phyloP scores from a whole-genome alignment of 2,113 vertebrate genomes.

The Callospermophilus lateralis region DNA sequence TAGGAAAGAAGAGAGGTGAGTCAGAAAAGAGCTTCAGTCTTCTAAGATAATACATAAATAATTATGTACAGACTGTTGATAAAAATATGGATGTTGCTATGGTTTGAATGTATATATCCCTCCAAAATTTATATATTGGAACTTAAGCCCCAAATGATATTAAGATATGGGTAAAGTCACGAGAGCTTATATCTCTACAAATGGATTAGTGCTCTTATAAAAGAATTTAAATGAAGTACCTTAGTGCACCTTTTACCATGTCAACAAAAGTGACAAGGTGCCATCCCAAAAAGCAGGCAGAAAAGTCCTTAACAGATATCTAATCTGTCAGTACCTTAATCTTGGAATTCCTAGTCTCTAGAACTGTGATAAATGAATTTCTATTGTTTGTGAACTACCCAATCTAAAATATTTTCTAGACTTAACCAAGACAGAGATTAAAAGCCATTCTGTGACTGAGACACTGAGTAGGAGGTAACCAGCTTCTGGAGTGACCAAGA shows the following conservation, averaged over 20 bases:
- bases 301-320: not conserved
- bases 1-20: not conserved
- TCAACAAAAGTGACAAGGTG: not conserved
- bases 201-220: not conserved
- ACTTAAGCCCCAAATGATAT: not conserved
- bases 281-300: not conserved
- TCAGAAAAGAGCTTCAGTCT: not conserved
- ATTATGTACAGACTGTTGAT: not conserved
- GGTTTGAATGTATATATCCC: not conserved
- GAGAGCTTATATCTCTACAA: not conserved
- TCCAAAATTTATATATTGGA: not conserved
- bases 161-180: not conserved
- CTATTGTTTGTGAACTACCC: too few species aligned
- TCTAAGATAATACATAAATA: not conserved
- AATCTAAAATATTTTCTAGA: not conserved
- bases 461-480: not conserved
- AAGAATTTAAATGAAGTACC: rapidly evolving
- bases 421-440: not conserved
- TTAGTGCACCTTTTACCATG: not conserved
- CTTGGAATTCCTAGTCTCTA: too few species aligned
- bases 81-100: not conserved
- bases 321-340: not conserved
- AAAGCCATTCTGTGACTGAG: not conserved
- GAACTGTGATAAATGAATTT: too few species aligned
- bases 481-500: too few species aligned